Percentiles rank a stretch among this genome's conserved stretches.
Evolutionary conservation across 2,797 vertebrate genomes (phyloP).

Genomic region (Clamator glandarius): DNA sequence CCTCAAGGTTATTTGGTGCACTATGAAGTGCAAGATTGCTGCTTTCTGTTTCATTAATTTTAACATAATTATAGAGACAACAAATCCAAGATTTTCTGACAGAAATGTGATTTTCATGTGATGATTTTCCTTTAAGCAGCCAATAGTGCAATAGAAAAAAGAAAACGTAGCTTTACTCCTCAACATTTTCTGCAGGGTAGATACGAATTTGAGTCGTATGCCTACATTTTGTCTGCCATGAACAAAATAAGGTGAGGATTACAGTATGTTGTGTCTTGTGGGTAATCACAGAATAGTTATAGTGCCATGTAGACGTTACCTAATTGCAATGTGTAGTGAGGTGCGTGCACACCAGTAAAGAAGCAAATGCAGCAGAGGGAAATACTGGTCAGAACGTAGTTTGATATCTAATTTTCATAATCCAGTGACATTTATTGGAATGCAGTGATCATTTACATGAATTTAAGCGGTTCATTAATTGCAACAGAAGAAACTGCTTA

Average conservation of each 20-base stretch:
- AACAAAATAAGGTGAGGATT: not conserved
- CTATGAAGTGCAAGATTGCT: not conserved
- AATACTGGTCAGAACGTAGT: not conserved
- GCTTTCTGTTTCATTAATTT: conserved; percentile 13
- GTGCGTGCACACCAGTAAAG: not conserved
- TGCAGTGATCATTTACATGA: not conserved
- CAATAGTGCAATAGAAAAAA: not conserved
- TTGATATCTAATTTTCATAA: not conserved
- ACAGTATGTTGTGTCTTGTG: fast-evolving
- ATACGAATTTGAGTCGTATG: not conserved
- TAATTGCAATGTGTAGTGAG: fast-evolving
- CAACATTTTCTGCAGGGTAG: not conserved
- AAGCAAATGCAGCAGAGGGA: not conserved
- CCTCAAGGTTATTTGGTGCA: not conserved
- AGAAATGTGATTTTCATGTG: not conserved
- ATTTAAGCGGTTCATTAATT: not conserved
- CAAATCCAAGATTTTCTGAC: not conserved
- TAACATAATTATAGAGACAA: not conserved
- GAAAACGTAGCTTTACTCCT: not conserved
- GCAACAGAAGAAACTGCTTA: not conserved
- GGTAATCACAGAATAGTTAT: not conserved
- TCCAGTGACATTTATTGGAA: not conserved
- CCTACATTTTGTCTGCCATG: not conserved
- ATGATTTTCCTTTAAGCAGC: not conserved
- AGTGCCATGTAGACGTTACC: not conserved